phyloP scores from a whole-genome alignment of 2,797 vertebrate genomes.

The Discoglossus pictus region DNA sequence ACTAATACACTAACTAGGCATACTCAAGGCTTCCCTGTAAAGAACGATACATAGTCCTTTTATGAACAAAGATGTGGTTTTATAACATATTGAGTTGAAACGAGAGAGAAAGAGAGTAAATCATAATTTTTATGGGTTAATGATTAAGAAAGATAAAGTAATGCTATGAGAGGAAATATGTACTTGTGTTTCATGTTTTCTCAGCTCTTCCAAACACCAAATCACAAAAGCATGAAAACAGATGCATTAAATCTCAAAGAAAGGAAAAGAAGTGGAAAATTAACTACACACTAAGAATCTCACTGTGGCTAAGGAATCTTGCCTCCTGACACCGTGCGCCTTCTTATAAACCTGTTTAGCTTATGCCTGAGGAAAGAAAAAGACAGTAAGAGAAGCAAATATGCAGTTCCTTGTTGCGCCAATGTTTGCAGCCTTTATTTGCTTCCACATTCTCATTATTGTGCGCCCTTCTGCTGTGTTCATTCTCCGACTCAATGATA shows the following conservation, averaged over 20 bases:
- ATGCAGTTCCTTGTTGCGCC: no score
- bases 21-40: no score
- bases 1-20: no score
- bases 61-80: no score
- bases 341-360: constrained; percentile 54
- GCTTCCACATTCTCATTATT: no score
- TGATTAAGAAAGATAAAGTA: constrained; percentile 51
- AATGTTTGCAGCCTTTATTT: no score
- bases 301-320: constrained; percentile 58
- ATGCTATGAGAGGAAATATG: constrained; percentile 54
- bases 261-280: constrained; percentile 75
- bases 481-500: no score
- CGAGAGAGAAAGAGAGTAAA: background rate
- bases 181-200: constrained; percentile 66
- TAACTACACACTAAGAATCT: constrained; percentile 66
- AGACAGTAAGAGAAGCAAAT: background rate
- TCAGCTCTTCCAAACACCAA: constrained; percentile 63
- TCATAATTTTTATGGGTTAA: constrained; percentile 6
- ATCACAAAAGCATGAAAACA: constrained; percentile 67
- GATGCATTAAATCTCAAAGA: constrained; percentile 71
- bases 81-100: constrained; percentile 47
- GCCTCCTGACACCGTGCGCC: constrained; percentile 55
- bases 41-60: no score
- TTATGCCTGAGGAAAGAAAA: constrained; percentile 6
- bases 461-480: no score